phyloP scores from a whole-genome alignment of 2,888 invertebrate species.

The Phania funesta region DNA sequence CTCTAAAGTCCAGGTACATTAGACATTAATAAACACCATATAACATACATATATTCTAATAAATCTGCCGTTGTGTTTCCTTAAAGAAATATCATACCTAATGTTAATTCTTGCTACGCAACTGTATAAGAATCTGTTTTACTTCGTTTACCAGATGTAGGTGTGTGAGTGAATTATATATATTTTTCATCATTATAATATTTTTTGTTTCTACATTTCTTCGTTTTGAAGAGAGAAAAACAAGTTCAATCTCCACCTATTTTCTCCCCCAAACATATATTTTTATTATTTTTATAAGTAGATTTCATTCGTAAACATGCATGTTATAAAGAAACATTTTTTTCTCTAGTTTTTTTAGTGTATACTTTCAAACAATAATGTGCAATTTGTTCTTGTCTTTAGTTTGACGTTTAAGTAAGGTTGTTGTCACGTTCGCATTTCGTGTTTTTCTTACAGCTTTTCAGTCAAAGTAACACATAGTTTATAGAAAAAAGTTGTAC shows the following conservation, averaged over 20 bases:
- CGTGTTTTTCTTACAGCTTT: conserved; percentile 59
- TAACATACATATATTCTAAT: not conserved
- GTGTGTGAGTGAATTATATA: not conserved
- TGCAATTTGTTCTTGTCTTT: conserved; percentile 67
- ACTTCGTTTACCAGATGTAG: not conserved
- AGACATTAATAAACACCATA: conserved; percentile 6
- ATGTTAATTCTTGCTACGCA: conserved; percentile 45
- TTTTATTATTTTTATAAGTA: conserved; percentile 43
- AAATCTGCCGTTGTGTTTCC: not conserved
- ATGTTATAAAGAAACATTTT: conserved; percentile 22
- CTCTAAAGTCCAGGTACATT: conserved; percentile 13
- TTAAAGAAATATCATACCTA: conserved; percentile 7
- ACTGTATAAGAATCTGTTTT: conserved; percentile 44
- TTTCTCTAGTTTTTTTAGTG: conserved; percentile 16
- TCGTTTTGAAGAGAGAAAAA: not conserved
- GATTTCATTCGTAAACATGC: conserved; percentile 8
- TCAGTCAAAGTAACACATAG: conserved; percentile 47
- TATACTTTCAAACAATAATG: conserved; percentile 40
- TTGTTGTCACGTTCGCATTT: conserved; percentile 66
- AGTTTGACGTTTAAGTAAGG: conserved; percentile 67
- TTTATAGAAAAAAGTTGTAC: conserved; percentile 1
- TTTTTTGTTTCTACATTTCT: not conserved
- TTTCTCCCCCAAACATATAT: conserved; percentile 37
- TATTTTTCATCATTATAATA: conserved; percentile 57
- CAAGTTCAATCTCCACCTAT: conserved; percentile 33